Evolutionary conservation across 2,888 invertebrate genomes (phyloP).

Genomic region (Sussaba pulchella): DNA sequence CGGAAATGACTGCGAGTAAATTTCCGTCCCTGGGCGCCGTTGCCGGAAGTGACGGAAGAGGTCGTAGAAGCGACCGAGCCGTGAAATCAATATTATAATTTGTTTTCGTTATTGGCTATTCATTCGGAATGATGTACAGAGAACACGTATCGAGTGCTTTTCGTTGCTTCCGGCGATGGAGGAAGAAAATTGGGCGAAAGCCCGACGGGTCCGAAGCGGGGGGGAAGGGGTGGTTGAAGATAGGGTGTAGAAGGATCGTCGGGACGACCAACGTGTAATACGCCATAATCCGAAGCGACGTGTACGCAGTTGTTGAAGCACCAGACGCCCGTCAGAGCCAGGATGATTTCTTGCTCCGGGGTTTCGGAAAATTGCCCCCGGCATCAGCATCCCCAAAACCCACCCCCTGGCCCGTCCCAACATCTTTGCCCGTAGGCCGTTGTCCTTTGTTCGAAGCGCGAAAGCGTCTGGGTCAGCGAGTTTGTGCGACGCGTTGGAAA

Average conservation of each 20-base stretch:
- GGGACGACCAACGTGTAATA: background rate
- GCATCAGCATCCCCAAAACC: too few relatives aligned
- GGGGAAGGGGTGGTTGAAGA: too few relatives aligned
- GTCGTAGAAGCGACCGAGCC: background rate
- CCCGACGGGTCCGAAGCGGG: background rate
- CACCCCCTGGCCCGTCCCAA: too few relatives aligned
- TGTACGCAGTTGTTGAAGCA: background rate
- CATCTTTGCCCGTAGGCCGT: slow-evolving; percentile 17
- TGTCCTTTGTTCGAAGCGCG: slow-evolving; percentile 4
- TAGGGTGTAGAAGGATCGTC: too few relatives aligned
- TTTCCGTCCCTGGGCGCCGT: too few relatives aligned
- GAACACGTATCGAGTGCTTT: background rate
- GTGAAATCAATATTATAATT: background rate
- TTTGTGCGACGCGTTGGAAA: background rate
- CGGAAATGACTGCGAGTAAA: too few relatives aligned
- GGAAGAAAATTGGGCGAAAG: too few relatives aligned
- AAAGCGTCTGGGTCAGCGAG: background rate
- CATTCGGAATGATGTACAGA: background rate
- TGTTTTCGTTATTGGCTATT: slow-evolving; percentile 7
- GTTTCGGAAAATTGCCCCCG: background rate
- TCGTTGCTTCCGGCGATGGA: background rate
- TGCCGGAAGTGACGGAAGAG: too few relatives aligned
- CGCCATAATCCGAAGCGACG: background rate
- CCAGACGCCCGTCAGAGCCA: background rate
- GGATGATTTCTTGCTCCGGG: background rate